Conservation (phyloP, 2,113 vertebrate species). For the Ovis canadensis region DNA sequence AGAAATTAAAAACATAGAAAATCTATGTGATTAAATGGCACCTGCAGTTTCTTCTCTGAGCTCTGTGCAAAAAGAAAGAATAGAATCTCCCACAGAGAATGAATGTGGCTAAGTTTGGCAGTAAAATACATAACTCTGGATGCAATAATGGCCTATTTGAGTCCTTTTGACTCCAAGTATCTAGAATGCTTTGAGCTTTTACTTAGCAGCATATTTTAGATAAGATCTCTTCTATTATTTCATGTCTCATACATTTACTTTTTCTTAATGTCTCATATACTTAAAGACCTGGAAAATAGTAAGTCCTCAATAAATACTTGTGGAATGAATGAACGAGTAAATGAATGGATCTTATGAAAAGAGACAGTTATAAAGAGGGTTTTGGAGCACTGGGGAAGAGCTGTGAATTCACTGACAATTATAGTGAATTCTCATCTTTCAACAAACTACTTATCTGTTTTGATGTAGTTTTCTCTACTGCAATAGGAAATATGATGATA, state of each 20-base stretch:
- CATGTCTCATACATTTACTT: background rate
- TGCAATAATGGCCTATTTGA: background rate
- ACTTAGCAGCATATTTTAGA: background rate
- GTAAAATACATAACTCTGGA: background rate
- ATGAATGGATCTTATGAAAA: background rate
- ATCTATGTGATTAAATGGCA: slow-evolving; percentile 9
- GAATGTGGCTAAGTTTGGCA: background rate
- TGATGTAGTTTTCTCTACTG: background rate
- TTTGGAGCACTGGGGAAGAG: background rate
- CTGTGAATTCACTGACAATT: background rate
- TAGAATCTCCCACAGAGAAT: background rate
- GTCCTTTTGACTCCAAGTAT: background rate
- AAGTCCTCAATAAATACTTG: background rate
- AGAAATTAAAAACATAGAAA: slow-evolving; percentile 5
- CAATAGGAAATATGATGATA: background rate
- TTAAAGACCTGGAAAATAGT: background rate
- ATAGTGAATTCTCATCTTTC: background rate
- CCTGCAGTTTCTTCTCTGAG: background rate
- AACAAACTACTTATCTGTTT: background rate
- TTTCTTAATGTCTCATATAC: background rate
- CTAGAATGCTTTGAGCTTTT: background rate
- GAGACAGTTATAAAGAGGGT: background rate
- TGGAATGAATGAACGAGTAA: background rate
- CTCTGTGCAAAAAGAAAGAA: background rate
- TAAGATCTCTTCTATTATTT: background rate